Conservation (phyloP, 2,113 vertebrate genomes). For the Phyllopteryx taeniolatus region DNA sequence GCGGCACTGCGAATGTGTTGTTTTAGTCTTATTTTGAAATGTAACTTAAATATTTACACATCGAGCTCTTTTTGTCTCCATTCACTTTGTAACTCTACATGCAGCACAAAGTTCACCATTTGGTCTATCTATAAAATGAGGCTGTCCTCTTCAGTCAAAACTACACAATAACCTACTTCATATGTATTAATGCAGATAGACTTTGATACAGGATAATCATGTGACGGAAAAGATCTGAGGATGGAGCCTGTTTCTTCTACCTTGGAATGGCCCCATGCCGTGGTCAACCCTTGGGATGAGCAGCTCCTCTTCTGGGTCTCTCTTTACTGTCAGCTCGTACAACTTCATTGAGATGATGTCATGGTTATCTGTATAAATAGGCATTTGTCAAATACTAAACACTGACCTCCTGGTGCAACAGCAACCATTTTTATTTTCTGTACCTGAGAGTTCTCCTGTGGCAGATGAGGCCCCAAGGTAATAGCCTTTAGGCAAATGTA, state of each 20-base stretch:
- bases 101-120: neutral
- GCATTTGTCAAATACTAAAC: neutral
- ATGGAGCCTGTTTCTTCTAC: slow-evolving; percentile 38
- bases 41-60: neutral
- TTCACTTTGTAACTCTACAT: no score
- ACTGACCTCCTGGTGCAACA: neutral
- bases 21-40: neutral
- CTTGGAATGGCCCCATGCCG: slow-evolving; percentile 79
- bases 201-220: no score
- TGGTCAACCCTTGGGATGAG: slow-evolving; percentile 81
- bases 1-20: neutral
- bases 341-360: slow-evolving; percentile 91
- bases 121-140: neutral
- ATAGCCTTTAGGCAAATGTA: slow-evolving; percentile 83
- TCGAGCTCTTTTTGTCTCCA: no score
- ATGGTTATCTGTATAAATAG: slow-evolving; percentile 82
- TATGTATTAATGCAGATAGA: no score
- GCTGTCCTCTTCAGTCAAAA: neutral
- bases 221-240: neutral
- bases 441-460: slow-evolving; percentile 92
- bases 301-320: slow-evolving; percentile 74
- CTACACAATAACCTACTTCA: neutral
- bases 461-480: slow-evolving; percentile 87
- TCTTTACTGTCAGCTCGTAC: slow-evolving; percentile 84
- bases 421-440: neutral